Percentiles rank a stretch among this genome's conserved stretches.
These are phyloP conservation scores for Protosalanx chinensis DNA, from an alignment of 2,797 vertebrate genomes.

Conservation along the genomic window DNA sequence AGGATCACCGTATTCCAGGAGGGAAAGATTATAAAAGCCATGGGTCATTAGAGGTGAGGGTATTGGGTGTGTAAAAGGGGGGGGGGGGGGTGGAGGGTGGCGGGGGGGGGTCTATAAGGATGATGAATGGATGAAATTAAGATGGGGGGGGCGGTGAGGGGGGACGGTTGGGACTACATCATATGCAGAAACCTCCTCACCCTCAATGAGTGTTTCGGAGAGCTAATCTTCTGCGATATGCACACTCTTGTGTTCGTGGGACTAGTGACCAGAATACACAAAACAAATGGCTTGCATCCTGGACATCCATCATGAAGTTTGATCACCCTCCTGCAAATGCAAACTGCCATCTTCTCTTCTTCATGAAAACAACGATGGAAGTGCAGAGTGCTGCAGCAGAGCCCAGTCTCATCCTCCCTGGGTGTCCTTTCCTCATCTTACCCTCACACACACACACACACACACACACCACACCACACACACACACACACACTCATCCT, in stretches of 20 bases:
- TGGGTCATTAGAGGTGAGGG: conserved; percentile 4
- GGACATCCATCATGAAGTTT: too few relatives aligned
- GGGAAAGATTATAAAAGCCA: not conserved
- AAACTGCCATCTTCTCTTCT: too few relatives aligned
- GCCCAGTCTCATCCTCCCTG: too few relatives aligned
- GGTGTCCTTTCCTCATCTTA: conserved; percentile 9
- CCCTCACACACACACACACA: not conserved
- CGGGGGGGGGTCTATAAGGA: not conserved
- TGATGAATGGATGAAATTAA: conserved; percentile 46
- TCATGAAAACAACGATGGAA: too few relatives aligned
- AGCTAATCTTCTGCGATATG: too few relatives aligned
- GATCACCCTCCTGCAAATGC: too few relatives aligned
- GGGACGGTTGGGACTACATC: not conserved
- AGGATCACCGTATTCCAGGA: not conserved
- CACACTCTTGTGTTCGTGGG: too few relatives aligned
- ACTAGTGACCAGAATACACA: too few relatives aligned
- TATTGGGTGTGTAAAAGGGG: conserved; percentile 13
- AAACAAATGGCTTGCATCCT: too few relatives aligned
- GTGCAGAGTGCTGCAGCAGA: too few relatives aligned
- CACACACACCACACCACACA: not conserved
- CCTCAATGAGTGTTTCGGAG: too few relatives aligned
- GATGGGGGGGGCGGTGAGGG: conserved; percentile 50
- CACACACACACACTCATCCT: not conserved
- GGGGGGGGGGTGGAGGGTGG: conserved; percentile 38
- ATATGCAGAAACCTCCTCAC: not conserved